These are phyloP conservation scores for Gerris buenoi DNA, from an alignment of 1,140 invertebrate species.

Conservation along the genomic window DNA sequence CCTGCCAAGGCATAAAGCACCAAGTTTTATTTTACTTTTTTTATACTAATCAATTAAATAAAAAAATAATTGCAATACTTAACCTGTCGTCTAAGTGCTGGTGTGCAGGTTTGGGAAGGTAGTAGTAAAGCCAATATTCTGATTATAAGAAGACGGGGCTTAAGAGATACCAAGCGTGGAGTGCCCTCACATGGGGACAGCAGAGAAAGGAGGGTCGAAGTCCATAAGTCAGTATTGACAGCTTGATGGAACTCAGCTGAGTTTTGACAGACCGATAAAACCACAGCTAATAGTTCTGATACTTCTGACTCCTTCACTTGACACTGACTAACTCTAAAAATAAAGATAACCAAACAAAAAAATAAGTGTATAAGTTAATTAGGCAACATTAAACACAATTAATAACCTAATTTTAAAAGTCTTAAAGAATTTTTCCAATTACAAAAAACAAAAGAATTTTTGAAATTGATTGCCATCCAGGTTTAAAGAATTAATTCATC, in stretches of 20 bases:
- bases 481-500: too few species aligned
- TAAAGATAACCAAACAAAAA: too few species aligned
- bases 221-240: constrained; percentile 13
- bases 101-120: constrained; percentile 6
- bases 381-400: too few species aligned
- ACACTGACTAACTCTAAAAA: neutral
- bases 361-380: too few species aligned
- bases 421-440: too few species aligned
- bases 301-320: constrained; percentile 10
- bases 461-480: too few species aligned
- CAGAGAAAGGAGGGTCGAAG: constrained; percentile 6
- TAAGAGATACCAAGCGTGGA: constrained; percentile 8
- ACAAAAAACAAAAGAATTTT: too few species aligned
- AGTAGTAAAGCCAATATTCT: constrained; percentile 11
- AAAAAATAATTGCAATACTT: too few species aligned
- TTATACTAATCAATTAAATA: too few species aligned
- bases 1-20: too few species aligned
- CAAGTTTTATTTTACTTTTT: too few species aligned
- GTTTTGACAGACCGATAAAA: constrained; percentile 10
- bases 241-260: constrained; percentile 3
- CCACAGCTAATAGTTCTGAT: constrained; percentile 11
- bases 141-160: constrained; percentile 12
- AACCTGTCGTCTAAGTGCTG: constrained; percentile 13
- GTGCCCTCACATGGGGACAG: constrained; percentile 2
- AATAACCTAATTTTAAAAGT: too few species aligned